These are phyloP conservation scores for Scaeva pyrastri DNA, from an alignment of 2,888 invertebrate genomes.

Conservation along the genomic window DNA sequence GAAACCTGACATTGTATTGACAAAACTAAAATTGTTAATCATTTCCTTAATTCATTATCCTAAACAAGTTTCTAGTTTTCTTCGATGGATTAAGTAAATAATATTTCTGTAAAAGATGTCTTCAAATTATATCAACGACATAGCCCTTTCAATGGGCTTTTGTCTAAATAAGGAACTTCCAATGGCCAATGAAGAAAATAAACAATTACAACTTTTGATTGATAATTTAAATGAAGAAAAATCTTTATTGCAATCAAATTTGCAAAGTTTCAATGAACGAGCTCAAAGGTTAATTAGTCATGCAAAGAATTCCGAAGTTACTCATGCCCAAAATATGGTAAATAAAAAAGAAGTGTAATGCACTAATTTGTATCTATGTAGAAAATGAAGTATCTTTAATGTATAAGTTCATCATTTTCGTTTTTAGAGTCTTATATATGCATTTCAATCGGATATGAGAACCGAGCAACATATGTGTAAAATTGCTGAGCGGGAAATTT, in stretches of 20 bases:
- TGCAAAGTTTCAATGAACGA: slow-evolving; percentile 84
- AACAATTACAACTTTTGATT: slow-evolving; percentile 83
- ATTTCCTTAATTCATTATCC: neutral
- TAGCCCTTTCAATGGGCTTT: slow-evolving; percentile 90
- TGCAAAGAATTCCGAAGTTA: slow-evolving; percentile 84
- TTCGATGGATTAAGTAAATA: neutral
- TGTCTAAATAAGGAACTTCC: slow-evolving; percentile 86
- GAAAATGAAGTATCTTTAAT: neutral
- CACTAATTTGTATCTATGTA: no score
- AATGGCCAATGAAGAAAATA: slow-evolving; percentile 90
- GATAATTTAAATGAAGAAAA: slow-evolving; percentile 84
- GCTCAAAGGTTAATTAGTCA: slow-evolving; percentile 84
- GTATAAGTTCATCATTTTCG: neutral
- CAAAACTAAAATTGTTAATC: slow-evolving; percentile 46
- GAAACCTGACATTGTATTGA: slow-evolving; percentile 38
- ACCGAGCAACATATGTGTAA: slow-evolving; percentile 86
- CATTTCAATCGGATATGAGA: slow-evolving; percentile 88
- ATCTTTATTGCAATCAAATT: slow-evolving; percentile 83
- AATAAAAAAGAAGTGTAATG: no score
- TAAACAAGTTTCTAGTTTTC: neutral
- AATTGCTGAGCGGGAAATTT: slow-evolving; percentile 83
- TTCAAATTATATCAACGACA: slow-evolving; percentile 85
- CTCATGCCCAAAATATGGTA: slow-evolving; percentile 86
- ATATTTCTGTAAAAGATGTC: slow-evolving; percentile 38
- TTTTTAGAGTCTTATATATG: slow-evolving; percentile 86